phyloP scores from a whole-genome alignment of 2,797 vertebrate species.

The Fundulus diaphanus region DNA sequence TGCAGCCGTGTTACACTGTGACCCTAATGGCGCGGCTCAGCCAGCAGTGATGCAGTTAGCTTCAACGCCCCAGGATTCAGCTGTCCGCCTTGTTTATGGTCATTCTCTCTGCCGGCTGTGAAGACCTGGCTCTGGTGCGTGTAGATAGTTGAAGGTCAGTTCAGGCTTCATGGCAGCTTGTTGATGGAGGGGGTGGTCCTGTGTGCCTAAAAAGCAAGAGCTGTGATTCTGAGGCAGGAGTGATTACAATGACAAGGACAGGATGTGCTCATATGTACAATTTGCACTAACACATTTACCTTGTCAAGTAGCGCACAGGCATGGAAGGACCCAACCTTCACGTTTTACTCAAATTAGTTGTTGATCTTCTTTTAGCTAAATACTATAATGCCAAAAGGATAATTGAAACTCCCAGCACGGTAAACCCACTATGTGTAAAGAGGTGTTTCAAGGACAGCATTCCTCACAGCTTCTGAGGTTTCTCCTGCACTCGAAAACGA shows the following conservation, averaged over 20 bases:
- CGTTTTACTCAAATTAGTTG: slow-evolving; percentile 1
- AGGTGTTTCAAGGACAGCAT: neutral
- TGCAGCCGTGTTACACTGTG: slow-evolving; percentile 37
- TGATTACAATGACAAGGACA: slow-evolving; percentile 39
- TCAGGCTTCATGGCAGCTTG: slow-evolving; percentile 12
- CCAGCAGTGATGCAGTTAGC: slow-evolving; percentile 48
- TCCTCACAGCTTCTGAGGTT: neutral
- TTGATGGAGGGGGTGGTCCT: slow-evolving; percentile 11
- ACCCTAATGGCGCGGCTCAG: slow-evolving; percentile 49
- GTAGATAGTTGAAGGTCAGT: slow-evolving; percentile 58
- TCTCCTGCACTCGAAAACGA: slow-evolving; percentile 5
- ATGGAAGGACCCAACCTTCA: slow-evolving; percentile 13
- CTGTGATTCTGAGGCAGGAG: slow-evolving; percentile 27
- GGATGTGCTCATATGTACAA: slow-evolving; percentile 33
- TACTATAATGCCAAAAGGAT: slow-evolving; percentile 6
- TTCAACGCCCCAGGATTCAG: slow-evolving; percentile 49
- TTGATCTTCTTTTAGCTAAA: slow-evolving; percentile 6
- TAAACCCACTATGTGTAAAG: neutral
- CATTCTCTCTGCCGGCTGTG: slow-evolving; percentile 45
- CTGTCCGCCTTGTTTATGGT: slow-evolving; percentile 69
- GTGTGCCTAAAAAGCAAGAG: slow-evolving; percentile 9
- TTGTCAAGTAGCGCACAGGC: slow-evolving; percentile 7
- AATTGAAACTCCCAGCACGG: neutral
- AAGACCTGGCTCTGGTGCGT: slow-evolving; percentile 42
- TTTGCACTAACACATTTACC: neutral